Conservation (phyloP, 2,888 invertebrate species). For the Chrysolina americana region DNA sequence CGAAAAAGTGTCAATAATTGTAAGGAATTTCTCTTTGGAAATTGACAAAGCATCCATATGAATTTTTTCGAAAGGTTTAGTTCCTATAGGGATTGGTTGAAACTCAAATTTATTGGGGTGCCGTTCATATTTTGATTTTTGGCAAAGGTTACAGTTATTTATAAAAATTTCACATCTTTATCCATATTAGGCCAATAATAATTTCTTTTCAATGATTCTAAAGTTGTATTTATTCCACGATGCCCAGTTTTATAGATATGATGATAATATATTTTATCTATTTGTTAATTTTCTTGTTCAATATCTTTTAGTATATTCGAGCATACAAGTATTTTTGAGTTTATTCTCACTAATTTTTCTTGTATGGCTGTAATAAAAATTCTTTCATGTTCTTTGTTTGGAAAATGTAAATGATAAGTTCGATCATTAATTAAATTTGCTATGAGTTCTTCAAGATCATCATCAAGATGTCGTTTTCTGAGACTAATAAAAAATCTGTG, state of each 20-base stretch:
- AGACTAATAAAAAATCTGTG: no score
- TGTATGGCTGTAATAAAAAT: neutral
- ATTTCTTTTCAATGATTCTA: neutral
- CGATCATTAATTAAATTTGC: no score
- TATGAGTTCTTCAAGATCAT: no score
- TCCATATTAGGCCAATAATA: neutral
- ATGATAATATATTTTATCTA: no score
- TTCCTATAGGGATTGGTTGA: neutral
- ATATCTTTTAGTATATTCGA: neutral
- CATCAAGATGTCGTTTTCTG: no score
- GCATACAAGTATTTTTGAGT: neutral
- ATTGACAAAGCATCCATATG: neutral
- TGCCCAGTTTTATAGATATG: no score
- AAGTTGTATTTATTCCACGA: neutral
- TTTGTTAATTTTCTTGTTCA: neutral
- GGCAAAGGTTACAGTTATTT: neutral
- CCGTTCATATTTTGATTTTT: neutral
- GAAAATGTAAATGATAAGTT: no score
- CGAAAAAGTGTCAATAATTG: neutral
- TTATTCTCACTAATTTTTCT: neutral
- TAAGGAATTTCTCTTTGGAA: constrained; percentile 22
- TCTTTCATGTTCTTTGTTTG: no score
- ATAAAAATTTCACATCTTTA: neutral
- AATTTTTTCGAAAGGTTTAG: no score
- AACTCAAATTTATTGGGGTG: neutral